Conservation (phyloP, 2,113 vertebrate genomes). For the Athene cunicularia region DNA sequence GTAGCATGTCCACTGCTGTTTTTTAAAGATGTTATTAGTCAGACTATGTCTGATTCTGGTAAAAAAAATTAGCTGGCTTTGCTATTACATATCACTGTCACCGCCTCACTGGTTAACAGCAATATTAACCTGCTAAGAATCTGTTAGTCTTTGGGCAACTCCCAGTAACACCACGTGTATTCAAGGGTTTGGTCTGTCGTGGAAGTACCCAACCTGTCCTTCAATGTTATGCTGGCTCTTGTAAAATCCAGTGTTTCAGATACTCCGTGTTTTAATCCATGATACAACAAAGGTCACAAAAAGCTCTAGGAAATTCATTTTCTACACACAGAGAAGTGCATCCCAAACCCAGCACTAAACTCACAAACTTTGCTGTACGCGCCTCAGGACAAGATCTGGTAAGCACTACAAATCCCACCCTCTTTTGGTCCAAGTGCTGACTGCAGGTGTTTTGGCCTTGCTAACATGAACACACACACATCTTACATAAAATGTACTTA, state of each 20-base stretch:
- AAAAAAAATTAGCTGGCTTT: not conserved
- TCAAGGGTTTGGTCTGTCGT: not conserved
- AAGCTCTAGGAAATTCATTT: not conserved
- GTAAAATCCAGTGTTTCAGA: not conserved
- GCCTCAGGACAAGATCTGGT: not conserved
- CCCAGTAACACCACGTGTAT: not conserved
- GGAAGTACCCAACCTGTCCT: not conserved
- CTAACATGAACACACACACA: not conserved
- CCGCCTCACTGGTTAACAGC: not conserved
- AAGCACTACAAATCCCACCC: not conserved
- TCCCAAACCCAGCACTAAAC: not conserved
- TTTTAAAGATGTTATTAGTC: not conserved
- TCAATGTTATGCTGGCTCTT: not conserved
- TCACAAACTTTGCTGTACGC: not conserved
- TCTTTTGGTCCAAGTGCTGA: not conserved
- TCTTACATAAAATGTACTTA: not conserved
- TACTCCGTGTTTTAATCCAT: not conserved
- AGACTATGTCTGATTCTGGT: not conserved
- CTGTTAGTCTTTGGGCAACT: not conserved
- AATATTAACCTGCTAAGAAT: not conserved
- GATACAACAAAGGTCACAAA: not conserved
- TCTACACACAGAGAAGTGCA: not conserved
- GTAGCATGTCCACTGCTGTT: not conserved
- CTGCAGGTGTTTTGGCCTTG: not conserved
- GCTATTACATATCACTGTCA: rapidly evolving